Evolutionary conservation across 2,113 vertebrate genomes (phyloP).

Genomic region (Mobula birostris): DNA sequence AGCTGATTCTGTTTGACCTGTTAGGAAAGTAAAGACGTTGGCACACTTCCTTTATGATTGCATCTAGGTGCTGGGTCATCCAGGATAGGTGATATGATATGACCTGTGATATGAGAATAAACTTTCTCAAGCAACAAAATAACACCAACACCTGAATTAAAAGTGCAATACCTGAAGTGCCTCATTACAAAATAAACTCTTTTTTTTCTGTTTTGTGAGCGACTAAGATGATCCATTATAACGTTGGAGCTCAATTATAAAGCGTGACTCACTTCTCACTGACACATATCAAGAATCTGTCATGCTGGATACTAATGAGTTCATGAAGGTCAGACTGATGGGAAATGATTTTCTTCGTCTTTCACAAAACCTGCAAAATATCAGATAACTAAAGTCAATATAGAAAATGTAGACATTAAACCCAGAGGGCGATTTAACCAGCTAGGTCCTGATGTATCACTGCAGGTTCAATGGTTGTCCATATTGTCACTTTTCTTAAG

Average conservation of each 20-base stretch:
- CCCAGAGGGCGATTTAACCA: neutral
- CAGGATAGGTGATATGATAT: too few relatives aligned
- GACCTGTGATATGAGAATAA: neutral
- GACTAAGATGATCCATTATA: neutral
- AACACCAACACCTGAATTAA: neutral
- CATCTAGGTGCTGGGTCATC: too few relatives aligned
- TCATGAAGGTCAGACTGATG: neutral
- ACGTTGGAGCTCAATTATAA: neutral
- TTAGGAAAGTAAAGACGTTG: too few relatives aligned
- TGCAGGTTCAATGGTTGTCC: too few relatives aligned
- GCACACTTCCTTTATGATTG: too few relatives aligned
- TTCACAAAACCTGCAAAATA: neutral
- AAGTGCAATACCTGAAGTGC: neutral
- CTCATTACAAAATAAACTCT: neutral
- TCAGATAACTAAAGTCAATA: neutral
- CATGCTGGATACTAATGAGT: neutral
- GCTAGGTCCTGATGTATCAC: neutral
- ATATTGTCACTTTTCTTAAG: too few relatives aligned
- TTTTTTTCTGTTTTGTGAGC: neutral
- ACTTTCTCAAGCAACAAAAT: neutral
- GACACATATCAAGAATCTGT: constrained; percentile 1
- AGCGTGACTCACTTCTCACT: neutral
- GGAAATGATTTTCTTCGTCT: neutral
- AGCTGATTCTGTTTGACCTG: too few relatives aligned
- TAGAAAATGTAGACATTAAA: neutral